A percentile compares a stretch with the other conserved stretches of the same genome.
Conservation (phyloP, 2,888 invertebrate species). For the Epirrita christyi region DNA sequence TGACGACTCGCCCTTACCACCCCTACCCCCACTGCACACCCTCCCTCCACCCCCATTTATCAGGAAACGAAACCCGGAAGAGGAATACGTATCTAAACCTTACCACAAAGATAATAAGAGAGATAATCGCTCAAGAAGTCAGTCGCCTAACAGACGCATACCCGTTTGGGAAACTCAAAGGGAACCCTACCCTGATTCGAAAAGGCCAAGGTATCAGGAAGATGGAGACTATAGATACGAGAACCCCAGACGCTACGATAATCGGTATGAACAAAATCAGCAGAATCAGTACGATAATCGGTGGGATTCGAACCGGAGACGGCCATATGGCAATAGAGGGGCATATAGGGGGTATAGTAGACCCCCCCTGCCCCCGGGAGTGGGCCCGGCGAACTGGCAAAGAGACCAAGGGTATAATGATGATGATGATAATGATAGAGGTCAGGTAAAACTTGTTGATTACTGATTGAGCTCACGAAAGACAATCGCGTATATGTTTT, state of each 20-base stretch:
- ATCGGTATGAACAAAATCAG: constrained; percentile 39
- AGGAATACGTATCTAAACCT: constrained; percentile 21
- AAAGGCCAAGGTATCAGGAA: constrained; percentile 25
- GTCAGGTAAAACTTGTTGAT: constrained; percentile 74
- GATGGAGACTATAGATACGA: constrained; percentile 31
- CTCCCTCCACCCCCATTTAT: constrained; percentile 23
- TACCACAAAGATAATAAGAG: constrained; percentile 25
- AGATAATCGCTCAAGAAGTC: constrained; percentile 28
- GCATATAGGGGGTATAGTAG: constrained; percentile 52
- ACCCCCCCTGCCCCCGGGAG: constrained; percentile 34
- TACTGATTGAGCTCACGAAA: constrained; percentile 50
- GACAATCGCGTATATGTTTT: neutral
- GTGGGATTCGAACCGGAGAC: constrained; percentile 45
- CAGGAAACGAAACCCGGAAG: constrained; percentile 31
- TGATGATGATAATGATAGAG: constrained; percentile 42
- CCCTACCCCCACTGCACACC: constrained; percentile 25
- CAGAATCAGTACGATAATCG: constrained; percentile 37
- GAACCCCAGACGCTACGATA: constrained; percentile 32
- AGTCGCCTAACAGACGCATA: constrained; percentile 23
- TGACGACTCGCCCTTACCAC: constrained; percentile 26
- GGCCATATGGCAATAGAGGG: constrained; percentile 58
- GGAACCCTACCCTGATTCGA: constrained; percentile 9
- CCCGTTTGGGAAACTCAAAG: constrained; percentile 32
- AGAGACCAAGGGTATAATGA: constrained; percentile 29
- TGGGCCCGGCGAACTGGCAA: constrained; percentile 35